Percentiles rank a stretch among this genome's conserved stretches.
Conservation (phyloP, 2,797 vertebrate species). For the Parambassis ranga region DNA sequence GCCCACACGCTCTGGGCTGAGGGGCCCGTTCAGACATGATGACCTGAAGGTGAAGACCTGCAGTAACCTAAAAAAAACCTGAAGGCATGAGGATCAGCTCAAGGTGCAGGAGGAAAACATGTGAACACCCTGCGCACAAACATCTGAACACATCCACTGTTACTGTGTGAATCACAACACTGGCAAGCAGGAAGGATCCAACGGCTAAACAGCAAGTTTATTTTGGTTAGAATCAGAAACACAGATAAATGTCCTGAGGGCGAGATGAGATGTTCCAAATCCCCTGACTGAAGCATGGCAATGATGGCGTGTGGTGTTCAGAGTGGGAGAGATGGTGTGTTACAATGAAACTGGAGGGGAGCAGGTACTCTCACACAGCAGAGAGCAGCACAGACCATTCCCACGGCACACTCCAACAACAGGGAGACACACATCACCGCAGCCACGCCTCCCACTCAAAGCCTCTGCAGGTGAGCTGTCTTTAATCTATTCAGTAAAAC, state of each 20-base stretch:
- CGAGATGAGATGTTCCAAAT: conserved; percentile 71
- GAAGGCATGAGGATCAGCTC: no score
- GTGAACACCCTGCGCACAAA: not conserved
- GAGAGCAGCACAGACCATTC: conserved; percentile 65
- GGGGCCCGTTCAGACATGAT: no score
- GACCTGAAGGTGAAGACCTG: no score
- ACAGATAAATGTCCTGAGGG: conserved; percentile 85
- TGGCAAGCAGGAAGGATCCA: conserved; percentile 72
- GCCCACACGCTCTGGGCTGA: no score
- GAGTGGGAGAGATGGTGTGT: conserved; percentile 63
- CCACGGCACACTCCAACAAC: conserved; percentile 63
- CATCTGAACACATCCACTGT: conserved; percentile 10
- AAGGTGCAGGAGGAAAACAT: no score
- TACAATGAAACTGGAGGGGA: conserved; percentile 66
- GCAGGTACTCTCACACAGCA: conserved; percentile 68
- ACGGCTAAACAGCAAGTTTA: conserved; percentile 86
- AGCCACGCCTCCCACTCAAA: conserved; percentile 44
- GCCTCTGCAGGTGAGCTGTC: conserved; percentile 64
- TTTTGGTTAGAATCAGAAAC: conserved; percentile 87
- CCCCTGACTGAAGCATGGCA: conserved; percentile 61
- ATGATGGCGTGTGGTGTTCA: conserved; percentile 38
- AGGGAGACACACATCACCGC: conserved; percentile 57
- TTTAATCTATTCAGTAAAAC: conserved; percentile 57
- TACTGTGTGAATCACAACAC: conserved; percentile 76
- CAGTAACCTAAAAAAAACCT: no score